Conservation (phyloP, 2,888 invertebrate genomes). For the Melipona bicolor region DNA sequence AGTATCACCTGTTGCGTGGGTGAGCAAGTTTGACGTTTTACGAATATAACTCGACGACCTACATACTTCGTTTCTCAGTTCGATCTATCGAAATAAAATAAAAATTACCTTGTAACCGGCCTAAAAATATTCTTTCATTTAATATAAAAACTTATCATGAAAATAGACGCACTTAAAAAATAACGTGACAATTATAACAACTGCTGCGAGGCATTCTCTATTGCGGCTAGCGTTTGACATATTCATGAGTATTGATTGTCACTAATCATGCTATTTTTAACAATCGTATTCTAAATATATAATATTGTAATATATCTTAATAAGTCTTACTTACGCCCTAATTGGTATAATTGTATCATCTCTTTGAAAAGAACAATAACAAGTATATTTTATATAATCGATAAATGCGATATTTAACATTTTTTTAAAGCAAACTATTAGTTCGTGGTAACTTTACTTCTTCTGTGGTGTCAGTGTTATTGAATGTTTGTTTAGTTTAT, state of each 20-base stretch:
- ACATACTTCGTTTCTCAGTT: conserved; percentile 41
- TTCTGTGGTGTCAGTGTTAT: conserved; percentile 5
- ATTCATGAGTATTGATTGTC: not conserved
- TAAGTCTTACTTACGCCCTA: not conserved
- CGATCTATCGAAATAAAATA: not conserved
- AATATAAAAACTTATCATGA: not conserved
- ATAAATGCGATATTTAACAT: not conserved
- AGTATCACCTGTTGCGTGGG: conserved; percentile 69
- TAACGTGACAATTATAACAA: conserved; percentile 11
- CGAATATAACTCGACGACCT: conserved; percentile 54
- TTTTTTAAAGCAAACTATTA: not conserved
- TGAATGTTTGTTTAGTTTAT: not conserved
- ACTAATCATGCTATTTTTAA: not conserved
- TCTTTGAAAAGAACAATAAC: not conserved
- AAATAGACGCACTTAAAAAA: not conserved
- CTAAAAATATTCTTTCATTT: not conserved
- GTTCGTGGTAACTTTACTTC: conserved; percentile 8
- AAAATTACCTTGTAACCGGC: not conserved
- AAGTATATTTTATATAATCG: not conserved
- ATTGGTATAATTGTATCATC: not conserved
- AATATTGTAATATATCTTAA: not conserved
- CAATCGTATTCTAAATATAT: not conserved
- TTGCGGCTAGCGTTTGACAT: not conserved
- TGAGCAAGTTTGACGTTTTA: conserved; percentile 59
- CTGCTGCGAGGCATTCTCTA: not conserved